These are phyloP conservation scores for Rhinichthys osculus DNA, from an alignment of 2,797 vertebrate genomes.

Conservation along the genomic window DNA sequence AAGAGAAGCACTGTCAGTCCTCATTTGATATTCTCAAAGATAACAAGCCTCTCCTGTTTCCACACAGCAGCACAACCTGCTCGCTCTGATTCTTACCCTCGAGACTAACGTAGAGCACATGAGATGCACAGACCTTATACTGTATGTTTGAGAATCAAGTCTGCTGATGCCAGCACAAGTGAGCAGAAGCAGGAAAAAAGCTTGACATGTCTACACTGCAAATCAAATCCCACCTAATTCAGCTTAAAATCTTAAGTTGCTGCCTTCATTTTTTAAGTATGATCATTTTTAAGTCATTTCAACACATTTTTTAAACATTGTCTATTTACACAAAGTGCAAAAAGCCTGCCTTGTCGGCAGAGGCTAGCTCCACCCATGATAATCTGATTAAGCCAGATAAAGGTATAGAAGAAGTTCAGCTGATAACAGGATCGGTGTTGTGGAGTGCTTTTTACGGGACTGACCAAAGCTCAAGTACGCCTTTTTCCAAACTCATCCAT, in stretches of 20 bases:
- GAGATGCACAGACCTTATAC: not conserved
- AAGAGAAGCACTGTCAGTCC: constrained; percentile 47
- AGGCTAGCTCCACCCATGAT: not conserved
- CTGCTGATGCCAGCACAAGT: constrained; percentile 24
- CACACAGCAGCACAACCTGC: constrained; percentile 33
- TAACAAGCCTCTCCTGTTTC: constrained; percentile 47
- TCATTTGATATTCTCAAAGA: constrained; percentile 52
- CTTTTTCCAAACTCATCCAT: no score
- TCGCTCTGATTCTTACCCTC: constrained; percentile 31
- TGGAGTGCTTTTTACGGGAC: no score
- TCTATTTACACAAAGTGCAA: not conserved
- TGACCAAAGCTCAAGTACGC: no score
- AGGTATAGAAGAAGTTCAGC: not conserved
- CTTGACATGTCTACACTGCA: not conserved
- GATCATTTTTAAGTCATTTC: not conserved
- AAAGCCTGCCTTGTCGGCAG: not conserved
- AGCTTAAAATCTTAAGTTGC: not conserved
- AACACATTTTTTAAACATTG: not conserved
- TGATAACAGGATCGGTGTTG: not conserved
- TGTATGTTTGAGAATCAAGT: constrained; percentile 16
- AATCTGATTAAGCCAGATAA: not conserved
- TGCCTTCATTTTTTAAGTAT: not conserved
- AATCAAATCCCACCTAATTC: not conserved
- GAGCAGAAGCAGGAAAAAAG: not conserved
- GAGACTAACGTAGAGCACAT: constrained; percentile 4